phyloP scores from a whole-genome alignment of 1,140 invertebrate genomes.

The Heliconius hermathena region DNA sequence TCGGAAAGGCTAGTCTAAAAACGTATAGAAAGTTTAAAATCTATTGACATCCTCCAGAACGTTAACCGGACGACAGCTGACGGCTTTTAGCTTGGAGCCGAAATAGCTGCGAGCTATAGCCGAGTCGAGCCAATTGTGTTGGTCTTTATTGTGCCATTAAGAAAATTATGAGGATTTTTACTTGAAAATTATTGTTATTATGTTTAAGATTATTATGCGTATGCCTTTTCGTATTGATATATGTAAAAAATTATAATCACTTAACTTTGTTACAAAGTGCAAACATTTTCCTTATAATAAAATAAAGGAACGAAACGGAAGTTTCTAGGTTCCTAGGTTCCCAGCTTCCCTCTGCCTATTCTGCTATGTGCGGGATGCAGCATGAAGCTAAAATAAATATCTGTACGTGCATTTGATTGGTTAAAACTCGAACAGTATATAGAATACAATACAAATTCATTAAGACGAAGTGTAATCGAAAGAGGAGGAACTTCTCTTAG shows the following conservation, averaged over 20 bases:
- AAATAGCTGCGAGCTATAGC: slow-evolving; percentile 23
- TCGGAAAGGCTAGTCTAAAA: slow-evolving; percentile 21
- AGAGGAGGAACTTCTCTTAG: not conserved
- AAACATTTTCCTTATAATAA: too few relatives aligned
- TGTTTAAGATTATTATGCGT: not conserved
- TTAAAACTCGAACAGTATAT: not conserved
- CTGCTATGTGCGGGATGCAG: too few relatives aligned
- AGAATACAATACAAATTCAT: slow-evolving; percentile 9
- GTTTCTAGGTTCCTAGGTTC: too few relatives aligned
- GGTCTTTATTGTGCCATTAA: not conserved
- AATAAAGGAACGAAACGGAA: too few relatives aligned
- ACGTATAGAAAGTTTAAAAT: slow-evolving; percentile 34
- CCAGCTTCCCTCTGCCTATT: too few relatives aligned
- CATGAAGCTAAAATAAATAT: too few relatives aligned
- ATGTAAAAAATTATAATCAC: too few relatives aligned
- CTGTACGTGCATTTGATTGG: not conserved
- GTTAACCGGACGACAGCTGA: slow-evolving; percentile 30
- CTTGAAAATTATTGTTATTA: not conserved
- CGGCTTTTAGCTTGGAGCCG: slow-evolving; percentile 23
- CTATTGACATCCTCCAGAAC: slow-evolving; percentile 27
- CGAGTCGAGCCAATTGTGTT: not conserved
- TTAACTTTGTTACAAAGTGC: too few relatives aligned
- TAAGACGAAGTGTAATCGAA: slow-evolving; percentile 3
- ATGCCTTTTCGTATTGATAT: too few relatives aligned
- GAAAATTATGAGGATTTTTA: not conserved